A percentile compares a stretch with the other conserved stretches of the same genome.
Evolutionary conservation across 2,797 vertebrate genomes (phyloP).

Genomic region (Moxostoma hubbsi): DNA sequence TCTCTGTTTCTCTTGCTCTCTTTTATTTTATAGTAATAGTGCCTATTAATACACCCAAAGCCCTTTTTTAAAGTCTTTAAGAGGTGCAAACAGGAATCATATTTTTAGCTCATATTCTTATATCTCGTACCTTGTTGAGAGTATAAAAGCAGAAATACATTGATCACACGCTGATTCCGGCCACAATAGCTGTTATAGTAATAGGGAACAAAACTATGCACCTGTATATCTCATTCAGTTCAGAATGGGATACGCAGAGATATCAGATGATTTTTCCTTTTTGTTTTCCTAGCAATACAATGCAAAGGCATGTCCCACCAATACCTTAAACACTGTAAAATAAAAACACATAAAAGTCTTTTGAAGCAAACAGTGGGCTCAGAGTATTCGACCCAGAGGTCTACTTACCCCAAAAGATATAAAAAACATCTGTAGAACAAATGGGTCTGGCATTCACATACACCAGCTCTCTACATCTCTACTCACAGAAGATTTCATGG

Average conservation of each 20-base stretch:
- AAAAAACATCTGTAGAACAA: conserved; percentile 61
- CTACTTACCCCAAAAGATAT: conserved; percentile 56
- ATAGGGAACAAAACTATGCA: conserved; percentile 30
- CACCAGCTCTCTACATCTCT: conserved; percentile 46
- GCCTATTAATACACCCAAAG: conserved; percentile 43
- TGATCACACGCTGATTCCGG: conserved; percentile 67
- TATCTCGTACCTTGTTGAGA: conserved; percentile 63
- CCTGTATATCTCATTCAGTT: conserved; percentile 40
- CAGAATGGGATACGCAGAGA: conserved; percentile 39
- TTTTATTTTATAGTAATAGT: conserved; percentile 64
- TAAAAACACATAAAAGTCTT: conserved; percentile 58
- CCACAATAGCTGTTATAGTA: conserved; percentile 62
- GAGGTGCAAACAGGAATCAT: too few relatives aligned
- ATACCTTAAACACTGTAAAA: conserved; percentile 58
- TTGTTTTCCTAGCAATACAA: conserved; percentile 22
- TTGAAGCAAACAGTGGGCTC: conserved; percentile 52
- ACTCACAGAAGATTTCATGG: conserved; percentile 36
- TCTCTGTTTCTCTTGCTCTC: conserved; percentile 41
- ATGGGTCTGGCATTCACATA: conserved; percentile 50
- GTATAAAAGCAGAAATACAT: conserved; percentile 67
- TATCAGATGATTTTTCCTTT: conserved; percentile 38
- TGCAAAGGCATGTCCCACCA: conserved; percentile 31
- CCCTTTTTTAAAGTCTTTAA: too few relatives aligned
- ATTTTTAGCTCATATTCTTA: not conserved
- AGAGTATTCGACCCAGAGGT: conserved; percentile 54